Evolutionary conservation across 2,888 invertebrate species (phyloP), one percentile per base, ranked within the genome.

Genomic region (Mythimna albipuncta): DNA sequence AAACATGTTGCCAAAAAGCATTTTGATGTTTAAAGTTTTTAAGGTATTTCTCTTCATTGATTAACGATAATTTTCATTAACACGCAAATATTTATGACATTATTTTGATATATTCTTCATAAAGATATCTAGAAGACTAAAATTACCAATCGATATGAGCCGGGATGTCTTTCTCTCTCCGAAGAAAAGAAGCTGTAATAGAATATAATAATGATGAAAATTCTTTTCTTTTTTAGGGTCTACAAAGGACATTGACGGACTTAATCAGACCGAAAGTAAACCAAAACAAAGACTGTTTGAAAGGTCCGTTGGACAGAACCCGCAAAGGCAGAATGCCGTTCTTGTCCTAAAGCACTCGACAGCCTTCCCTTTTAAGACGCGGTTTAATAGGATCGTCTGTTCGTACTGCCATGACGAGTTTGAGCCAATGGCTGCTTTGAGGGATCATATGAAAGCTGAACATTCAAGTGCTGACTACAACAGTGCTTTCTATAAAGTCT

Each of bases 1-100:
- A 96, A 96, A 80, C 97, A 97, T 85, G 91, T 96, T 81, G 94
- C 96, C 35, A 96, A 95, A 87, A 97, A 96, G 84, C 97, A 97
- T 88, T 95, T 94, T 63, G 96, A 95, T 84, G 88, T 88, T 44
- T 93, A 82, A 91, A 77, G 57, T 65, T 64, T 63, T 52, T 9
- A 64, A 73, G 64, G 64, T 75, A 75, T 63, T 16, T 55, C 2
- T n/a, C 32, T 69, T 64, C 16, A 52, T 59, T 47, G 50, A 41
- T 32, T 32, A 11, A 32, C n/a, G 11, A 69, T n/a, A 0, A 62
- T 62, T 57, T 70, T 55, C 16, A 68, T 47, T 54, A 41, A 10
- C 10, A 11, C 6, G 6, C 35, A 44, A 52, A 54, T 59, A 44
- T 52, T 72, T 59, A 21, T 58, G 64, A 50, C 7, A 41, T 26